phyloP scores from a whole-genome alignment of 2,113 vertebrate species.

The Apistogramma diplotaenia region DNA sequence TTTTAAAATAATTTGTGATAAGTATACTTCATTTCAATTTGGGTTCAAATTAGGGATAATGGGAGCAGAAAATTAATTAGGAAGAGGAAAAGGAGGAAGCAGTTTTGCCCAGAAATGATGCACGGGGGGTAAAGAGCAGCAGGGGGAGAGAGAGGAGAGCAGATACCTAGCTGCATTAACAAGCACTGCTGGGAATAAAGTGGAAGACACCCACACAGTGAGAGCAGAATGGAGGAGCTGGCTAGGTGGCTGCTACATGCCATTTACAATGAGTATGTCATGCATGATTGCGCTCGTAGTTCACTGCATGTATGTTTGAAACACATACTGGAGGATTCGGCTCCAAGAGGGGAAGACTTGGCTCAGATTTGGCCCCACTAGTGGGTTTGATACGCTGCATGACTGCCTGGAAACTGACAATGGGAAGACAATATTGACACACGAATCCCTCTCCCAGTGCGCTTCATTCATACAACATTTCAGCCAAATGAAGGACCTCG shows the following conservation, averaged over 20 bases:
- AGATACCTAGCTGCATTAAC: constrained; percentile 49
- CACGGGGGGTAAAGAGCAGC: not conserved
- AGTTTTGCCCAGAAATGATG: constrained; percentile 13
- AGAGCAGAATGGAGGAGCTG: not conserved
- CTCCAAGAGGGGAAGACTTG: constrained; percentile 14
- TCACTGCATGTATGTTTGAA: constrained; percentile 1
- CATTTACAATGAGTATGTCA: not conserved
- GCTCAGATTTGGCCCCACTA: constrained; percentile 11
- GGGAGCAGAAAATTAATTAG: not conserved
- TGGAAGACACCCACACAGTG: constrained; percentile 27
- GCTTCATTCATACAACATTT: constrained; percentile 31
- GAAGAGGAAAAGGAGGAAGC: constrained; percentile 4
- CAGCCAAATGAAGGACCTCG: constrained; percentile 30
- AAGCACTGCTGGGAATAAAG: constrained; percentile 42
- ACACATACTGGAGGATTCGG: not conserved
- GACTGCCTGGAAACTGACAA: constrained; percentile 35
- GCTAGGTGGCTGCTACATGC: constrained; percentile 2
- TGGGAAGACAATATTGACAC: constrained; percentile 13
- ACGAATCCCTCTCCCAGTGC: constrained; percentile 6
- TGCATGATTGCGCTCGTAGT: constrained; percentile 21
- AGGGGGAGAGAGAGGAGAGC: not conserved
- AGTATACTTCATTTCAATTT: not conserved
- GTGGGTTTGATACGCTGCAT: not conserved
- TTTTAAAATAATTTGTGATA: constrained; percentile 4
- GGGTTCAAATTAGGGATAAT: not conserved